Conservation (phyloP, 2,888 invertebrate species). For the Lingula anatina region DNA sequence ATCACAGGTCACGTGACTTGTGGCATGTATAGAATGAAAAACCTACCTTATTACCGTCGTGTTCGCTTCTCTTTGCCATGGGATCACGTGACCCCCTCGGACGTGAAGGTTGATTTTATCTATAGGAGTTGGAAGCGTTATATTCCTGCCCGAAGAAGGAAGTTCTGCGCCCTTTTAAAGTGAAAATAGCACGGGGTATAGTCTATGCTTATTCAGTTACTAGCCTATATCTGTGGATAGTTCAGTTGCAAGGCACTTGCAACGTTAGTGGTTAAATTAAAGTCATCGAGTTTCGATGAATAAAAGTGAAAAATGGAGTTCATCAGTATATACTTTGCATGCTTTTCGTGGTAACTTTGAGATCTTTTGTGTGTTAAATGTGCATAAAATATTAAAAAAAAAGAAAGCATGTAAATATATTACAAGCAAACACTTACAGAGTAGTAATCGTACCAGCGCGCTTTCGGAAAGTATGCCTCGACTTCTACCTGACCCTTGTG, state of each 20-base stretch:
- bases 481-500: constrained; percentile 22
- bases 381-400: too few species aligned
- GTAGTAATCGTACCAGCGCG: constrained; percentile 44
- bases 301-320: too few species aligned
- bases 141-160: background rate
- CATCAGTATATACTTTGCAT: too few species aligned
- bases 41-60: constrained; percentile 16
- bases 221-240: constrained; percentile 2
- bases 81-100: constrained; percentile 33
- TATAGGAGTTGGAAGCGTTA: constrained; percentile 13
- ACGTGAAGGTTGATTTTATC: constrained; percentile 21
- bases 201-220: too few species aligned
- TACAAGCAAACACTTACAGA: constrained; percentile 27
- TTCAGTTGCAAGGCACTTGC: constrained; percentile 1
- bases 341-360: too few species aligned
- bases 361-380: too few species aligned
- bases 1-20: too few species aligned
- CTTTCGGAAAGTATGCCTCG: constrained; percentile 48
- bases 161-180: too few species aligned
- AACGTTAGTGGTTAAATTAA: background rate
- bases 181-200: too few species aligned
- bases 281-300: too few species aligned
- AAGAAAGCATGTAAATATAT: too few species aligned
- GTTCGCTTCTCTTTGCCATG: constrained; percentile 25
- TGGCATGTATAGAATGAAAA: too few species aligned